Evolutionary conservation across 2,888 invertebrate species (phyloP), one percentile per base, ranked within the genome.

Genomic region (Eudemis profundana): DNA sequence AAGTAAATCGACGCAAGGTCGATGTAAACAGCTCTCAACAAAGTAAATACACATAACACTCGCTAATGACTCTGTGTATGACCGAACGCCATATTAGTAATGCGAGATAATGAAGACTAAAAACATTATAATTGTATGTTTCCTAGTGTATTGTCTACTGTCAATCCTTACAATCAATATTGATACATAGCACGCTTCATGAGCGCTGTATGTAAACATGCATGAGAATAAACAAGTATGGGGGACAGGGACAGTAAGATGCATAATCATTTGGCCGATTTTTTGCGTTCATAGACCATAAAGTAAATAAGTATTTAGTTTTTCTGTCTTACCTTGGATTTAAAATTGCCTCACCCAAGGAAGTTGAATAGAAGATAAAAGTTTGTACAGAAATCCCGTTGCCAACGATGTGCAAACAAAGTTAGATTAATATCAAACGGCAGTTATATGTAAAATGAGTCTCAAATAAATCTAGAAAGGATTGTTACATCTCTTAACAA

Each of bases 51-150:
- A 47, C 56, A 57, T 50, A 57, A 57, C 33, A 44, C 10, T 14
- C 36, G 57, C 57, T 64, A 64, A 64, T 44, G 42, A 64, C n/a
- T 29, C 4, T 14, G n/a, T 54, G 40, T 54, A 12, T 3, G 49
- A 49, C 27, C 19, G n/a, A 53, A 15, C 40, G 14, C 33, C 17
- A 63, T 29, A 54, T 46, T 47, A 7, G 50, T 29, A 51, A 19
- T 51, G 19, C 42, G 44, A 44, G 33, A 47, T 17, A 56, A 49
- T 29, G 10, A 15, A 40, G 29, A n/a, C 17, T 33, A 46, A 47
- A 47, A 56, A 40, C 21, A 54, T 47, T 21, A 29, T 38, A 47
- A 49, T 54, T 29, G 12, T 15, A 29, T 29, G 50, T 21, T 21
- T 15, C 27, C 14, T 61, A 19, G 8, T 33, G 17, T 4, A 27